Evolutionary conservation across 2,888 invertebrate species (phyloP).

Genomic region (Schrankia costaestrigalis): DNA sequence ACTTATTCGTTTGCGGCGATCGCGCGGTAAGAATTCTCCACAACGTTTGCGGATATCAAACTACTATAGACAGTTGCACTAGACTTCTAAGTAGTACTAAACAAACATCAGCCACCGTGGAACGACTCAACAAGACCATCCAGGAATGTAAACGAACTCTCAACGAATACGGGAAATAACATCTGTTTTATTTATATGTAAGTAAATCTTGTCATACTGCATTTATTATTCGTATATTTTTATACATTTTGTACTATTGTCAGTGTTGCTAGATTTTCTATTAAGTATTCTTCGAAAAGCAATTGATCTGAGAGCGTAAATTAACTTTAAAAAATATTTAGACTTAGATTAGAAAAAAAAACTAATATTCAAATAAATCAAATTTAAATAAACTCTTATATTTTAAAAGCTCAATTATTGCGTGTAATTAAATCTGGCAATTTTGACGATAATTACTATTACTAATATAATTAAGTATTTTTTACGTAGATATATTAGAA

Average conservation of each 20-base stretch:
- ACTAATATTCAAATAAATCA: too few relatives aligned
- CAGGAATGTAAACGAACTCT: conserved; percentile 78
- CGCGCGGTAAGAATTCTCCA: conserved; percentile 88
- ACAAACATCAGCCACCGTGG: conserved; percentile 87
- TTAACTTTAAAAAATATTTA: neutral
- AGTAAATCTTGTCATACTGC: conserved; percentile 22
- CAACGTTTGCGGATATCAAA: conserved; percentile 80
- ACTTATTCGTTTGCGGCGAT: conserved; percentile 87
- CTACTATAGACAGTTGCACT: conserved; percentile 61
- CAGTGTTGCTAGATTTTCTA: conserved; percentile 29
- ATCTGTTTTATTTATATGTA: too few relatives aligned
- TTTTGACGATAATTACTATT: conserved; percentile 23
- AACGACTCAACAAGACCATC: conserved; percentile 86
- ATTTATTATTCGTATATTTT: conserved; percentile 25
- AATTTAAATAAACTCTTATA: too few relatives aligned
- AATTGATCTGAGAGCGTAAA: too few relatives aligned
- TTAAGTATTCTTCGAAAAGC: neutral
- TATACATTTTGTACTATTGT: conserved; percentile 21
- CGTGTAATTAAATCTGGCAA: conserved; percentile 23
- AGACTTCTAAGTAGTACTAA: conserved; percentile 75
- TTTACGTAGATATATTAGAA: neutral
- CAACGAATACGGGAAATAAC: conserved; percentile 60
- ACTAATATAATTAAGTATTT: too few relatives aligned
- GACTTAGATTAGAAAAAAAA: neutral
- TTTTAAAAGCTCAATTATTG: too few relatives aligned